phyloP scores from a whole-genome alignment of 2,888 invertebrate genomes.

The Lasius platythorax region DNA sequence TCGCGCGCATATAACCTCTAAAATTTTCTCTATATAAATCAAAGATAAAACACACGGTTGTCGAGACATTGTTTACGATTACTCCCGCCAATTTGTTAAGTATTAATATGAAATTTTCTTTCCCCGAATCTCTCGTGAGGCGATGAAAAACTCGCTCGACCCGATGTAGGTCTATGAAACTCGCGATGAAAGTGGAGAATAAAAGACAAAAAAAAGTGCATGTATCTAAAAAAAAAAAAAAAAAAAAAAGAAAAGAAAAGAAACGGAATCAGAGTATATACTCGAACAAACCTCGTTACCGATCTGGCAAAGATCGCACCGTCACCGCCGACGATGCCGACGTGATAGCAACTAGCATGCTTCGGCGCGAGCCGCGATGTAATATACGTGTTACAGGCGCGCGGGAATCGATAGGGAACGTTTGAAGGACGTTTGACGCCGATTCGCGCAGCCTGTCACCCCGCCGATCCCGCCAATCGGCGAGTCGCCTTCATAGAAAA shows the following conservation, averaged over 20 bases:
- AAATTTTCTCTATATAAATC: not conserved
- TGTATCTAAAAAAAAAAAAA: not conserved
- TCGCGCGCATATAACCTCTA: slow-evolving; percentile 6
- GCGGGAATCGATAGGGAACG: slow-evolving; percentile 77
- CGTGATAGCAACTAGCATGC: slow-evolving; percentile 70
- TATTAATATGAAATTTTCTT: not conserved
- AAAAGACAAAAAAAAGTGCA: not conserved
- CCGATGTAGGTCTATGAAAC: not conserved
- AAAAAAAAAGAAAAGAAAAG: too few species aligned
- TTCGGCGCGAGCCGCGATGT: slow-evolving; percentile 65
- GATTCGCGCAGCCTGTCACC: slow-evolving; percentile 65
- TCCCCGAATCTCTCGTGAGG: too few species aligned
- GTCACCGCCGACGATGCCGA: slow-evolving; percentile 54
- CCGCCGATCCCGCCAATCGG: slow-evolving; percentile 62
- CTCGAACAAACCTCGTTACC: slow-evolving; percentile 3
- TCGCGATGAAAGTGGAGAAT: not conserved
- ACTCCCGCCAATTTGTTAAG: not conserved
- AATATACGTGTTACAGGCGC: slow-evolving; percentile 63
- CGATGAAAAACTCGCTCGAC: not conserved
- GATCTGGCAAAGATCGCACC: not conserved
- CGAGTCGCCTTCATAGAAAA: slow-evolving; percentile 53
- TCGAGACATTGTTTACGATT: not conserved
- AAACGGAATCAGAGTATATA: too few species aligned
- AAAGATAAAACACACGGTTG: not conserved
- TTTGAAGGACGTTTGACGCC: slow-evolving; percentile 75